Evolutionary conservation across 2,888 invertebrate species (phyloP), one percentile per base, ranked within the genome.

Genomic region (Criorhina ranunculi): DNA sequence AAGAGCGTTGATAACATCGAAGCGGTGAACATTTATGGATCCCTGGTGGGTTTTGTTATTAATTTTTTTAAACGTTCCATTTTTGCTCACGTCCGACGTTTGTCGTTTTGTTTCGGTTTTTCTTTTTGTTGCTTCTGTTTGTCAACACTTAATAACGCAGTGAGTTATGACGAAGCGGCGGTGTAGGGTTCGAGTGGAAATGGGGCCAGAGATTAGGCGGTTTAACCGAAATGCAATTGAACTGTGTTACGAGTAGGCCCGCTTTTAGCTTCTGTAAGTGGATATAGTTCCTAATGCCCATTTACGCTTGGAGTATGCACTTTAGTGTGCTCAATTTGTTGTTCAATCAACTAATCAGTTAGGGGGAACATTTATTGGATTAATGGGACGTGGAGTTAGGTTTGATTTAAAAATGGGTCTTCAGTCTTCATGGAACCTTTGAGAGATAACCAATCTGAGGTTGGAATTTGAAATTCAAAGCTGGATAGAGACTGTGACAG

Each of bases 81-180:
- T 33, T 17, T 33, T 9, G 53, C 33, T 15, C 51, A 12, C 4
- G 24, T 4, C 9, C 51, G 29, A 12, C 51, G 51, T n/a, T 49
- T n/a, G 11, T 49, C 49, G 24, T 24, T 49, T 24, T 29, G 17
- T 29, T 44, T 37, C 40, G 29, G 17, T n/a, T 46, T 62, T 37
- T 17, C 29, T 35, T 7, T 15, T n/a, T n/a, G n/a, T n/a, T 62
- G 12, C 12, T 57, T 77, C 42, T 79, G 79, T 79, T 79, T 73
- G 73, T 79, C 64, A 66, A 79, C 79, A 79, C 59, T 79, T 66
- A 51, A 79, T 67, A 79, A 44, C 40, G 57, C 40, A 66, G 66
- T 69, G 69, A 69, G 24, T 72, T 70, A 49, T 70, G 70, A 64
- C 2, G 70, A 64, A 46, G 46, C 29, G 62, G 46, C 29, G 29